Base-by-base conservation (phyloP, 2,888 invertebrate genomes). In the Leucophenga maculata region DNA sequence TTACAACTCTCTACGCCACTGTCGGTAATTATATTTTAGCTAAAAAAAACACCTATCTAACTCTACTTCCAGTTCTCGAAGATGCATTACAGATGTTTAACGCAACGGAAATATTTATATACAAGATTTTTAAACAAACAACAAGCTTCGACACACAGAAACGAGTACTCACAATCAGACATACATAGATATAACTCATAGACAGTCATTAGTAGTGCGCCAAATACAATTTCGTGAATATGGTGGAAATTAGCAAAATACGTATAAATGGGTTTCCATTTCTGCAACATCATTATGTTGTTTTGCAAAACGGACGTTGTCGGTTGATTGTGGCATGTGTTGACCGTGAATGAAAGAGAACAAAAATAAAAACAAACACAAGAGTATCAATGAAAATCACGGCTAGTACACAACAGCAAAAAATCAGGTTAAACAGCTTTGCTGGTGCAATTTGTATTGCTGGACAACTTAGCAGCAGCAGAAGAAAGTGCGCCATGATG, bases 391-490 rank as follows among this genome's bases (percentile, higher is more conserved):
- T 22, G 22, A 55, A 14, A 55, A 55, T 20, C 13, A 44, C 20
- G 20, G 26, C 26, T 26, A 26, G 26, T 26, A 26, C n/a, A 44
- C 18, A 62, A 48, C 62, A 64, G 16, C 59, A 71, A 72, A 68
- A 79, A 79, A 80, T 84, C 82, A 84, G 84, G 82, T 82, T 84
- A 82, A 82, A 77, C 84, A 75, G 74, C 84, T 79, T 78, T 70
- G 74, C 20, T 52, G 67, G 16, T 72, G 78, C 76, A 70, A 65
- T 59, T 68, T 60, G 72, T 16, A 50, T 50, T 50, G 16, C 13
- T 50, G 50, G 31, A 2, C 39, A 11, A 39, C 39, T 39, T 39
- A 39, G 39, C 11, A 8, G 26, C 11, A 44, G 46, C 20, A 18
- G 78, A 78, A 80, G 81, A 83, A 82, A 80, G 82, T 78, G 62